Conservation (phyloP, 2,888 invertebrate species). For the Drosophila quasianomalipes region DNA sequence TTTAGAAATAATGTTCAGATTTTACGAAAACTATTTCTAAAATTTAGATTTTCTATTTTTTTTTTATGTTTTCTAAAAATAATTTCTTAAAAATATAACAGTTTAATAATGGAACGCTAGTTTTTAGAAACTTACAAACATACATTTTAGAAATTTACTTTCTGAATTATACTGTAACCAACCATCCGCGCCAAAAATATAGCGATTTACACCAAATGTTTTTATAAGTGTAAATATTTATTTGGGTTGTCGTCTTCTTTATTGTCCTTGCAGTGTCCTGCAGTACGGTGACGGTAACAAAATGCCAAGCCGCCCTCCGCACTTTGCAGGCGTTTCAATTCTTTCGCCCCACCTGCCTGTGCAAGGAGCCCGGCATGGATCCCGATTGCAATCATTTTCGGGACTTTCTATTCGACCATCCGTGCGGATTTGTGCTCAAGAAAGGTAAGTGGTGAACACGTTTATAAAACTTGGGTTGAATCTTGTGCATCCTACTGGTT, state of each 20-base stretch:
- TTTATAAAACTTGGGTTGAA: neutral
- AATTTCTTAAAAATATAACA: too few species aligned
- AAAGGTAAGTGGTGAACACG: slow-evolving; percentile 88
- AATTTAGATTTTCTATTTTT: neutral
- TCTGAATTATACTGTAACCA: neutral
- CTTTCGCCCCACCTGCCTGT: slow-evolving; percentile 97
- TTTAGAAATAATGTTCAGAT: neutral
- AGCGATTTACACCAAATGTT: neutral
- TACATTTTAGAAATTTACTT: neutral
- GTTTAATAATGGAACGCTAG: too few species aligned
- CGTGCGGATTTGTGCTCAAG: slow-evolving; percentile 95
- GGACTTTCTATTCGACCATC: slow-evolving; percentile 97
- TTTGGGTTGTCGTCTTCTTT: neutral
- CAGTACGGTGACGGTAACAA: slow-evolving; percentile 96
- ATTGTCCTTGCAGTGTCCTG: slow-evolving; percentile 91
- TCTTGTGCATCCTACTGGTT: neutral
- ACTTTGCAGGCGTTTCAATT: slow-evolving; percentile 96
- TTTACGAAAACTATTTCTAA: neutral
- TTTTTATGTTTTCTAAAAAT: slow-evolving; percentile 7
- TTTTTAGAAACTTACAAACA: too few species aligned
- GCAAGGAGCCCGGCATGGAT: slow-evolving; percentile 95
- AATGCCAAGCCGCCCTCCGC: slow-evolving; percentile 95
- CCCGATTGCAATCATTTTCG: slow-evolving; percentile 97
- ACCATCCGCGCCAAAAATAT: neutral
- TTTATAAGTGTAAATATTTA: neutral